Conservation (phyloP, 1,140 invertebrate genomes). For the Brachionus plicatilis region DNA sequence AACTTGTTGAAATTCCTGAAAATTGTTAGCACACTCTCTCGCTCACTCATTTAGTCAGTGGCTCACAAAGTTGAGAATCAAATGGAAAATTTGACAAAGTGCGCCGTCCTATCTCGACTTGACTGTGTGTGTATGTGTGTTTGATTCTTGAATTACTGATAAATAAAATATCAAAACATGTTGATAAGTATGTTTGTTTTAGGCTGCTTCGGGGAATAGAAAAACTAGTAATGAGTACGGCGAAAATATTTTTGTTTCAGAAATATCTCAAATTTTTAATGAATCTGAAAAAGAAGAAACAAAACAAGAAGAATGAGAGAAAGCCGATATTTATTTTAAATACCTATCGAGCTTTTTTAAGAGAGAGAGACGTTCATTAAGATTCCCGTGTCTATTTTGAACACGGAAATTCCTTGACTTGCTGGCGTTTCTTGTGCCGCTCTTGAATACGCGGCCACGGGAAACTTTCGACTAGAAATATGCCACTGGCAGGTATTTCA, state of each 20-base stretch:
- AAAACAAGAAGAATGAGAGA: background rate
- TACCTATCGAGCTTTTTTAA: background rate
- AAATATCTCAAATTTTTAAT: background rate
- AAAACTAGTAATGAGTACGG: background rate
- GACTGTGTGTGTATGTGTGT: background rate
- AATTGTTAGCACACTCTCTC: background rate
- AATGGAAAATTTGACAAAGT: constrained; percentile 7
- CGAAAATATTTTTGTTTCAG: background rate
- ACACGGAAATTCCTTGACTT: background rate
- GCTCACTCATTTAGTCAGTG: too few relatives aligned
- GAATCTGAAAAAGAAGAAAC: background rate
- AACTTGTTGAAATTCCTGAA: constrained; percentile 39
- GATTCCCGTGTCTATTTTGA: background rate
- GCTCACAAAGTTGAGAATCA: background rate
- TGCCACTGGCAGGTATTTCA: constrained; percentile 1
- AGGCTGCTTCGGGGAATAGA: background rate
- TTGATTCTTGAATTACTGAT: constrained; percentile 33
- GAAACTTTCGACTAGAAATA: background rate
- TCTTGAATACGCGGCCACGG: background rate
- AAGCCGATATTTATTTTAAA: background rate
- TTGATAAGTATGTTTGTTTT: constrained; percentile 24
- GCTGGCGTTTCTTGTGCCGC: background rate
- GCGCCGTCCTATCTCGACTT: background rate
- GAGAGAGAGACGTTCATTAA: background rate
- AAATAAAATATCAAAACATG: background rate